A percentile compares a stretch with the other conserved stretches of the same genome.
Evolutionary conservation across 2,797 vertebrate species (phyloP).

Genomic region (Staurois parvus): DNA sequence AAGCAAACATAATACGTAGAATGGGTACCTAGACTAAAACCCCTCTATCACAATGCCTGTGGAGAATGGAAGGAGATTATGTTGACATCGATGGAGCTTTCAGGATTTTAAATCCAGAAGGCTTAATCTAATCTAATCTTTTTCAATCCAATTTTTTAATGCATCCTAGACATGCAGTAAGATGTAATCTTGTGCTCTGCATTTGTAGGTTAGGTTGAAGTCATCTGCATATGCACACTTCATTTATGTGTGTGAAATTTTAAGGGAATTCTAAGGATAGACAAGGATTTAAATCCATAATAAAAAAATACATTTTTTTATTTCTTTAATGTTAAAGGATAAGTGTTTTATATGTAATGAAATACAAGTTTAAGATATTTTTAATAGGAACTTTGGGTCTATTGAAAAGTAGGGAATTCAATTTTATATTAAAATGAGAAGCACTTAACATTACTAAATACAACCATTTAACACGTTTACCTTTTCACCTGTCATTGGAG

Average conservation of each 20-base stretch:
- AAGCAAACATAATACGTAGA: conserved; percentile 47
- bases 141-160: conserved; percentile 99
- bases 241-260: conserved; percentile 61
- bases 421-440: too few species aligned
- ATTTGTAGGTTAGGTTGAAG: conserved; percentile 88
- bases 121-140: conserved; percentile 98
- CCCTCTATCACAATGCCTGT: conserved; percentile 82
- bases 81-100: conserved; percentile 93
- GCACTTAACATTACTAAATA: too few species aligned
- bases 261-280: conserved; percentile 25
- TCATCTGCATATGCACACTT: conserved; percentile 84
- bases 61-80: conserved; percentile 92
- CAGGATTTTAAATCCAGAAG: conserved; percentile 92
- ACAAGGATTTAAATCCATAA: not conserved
- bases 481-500: too few species aligned
- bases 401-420: too few species aligned
- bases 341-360: too few species aligned
- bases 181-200: conserved; percentile 89
- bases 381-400: too few species aligned
- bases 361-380: too few species aligned
- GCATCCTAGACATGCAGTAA: conserved; percentile 90
- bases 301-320: too few species aligned
- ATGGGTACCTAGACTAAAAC: conserved; percentile 57
- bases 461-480: too few species aligned
- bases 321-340: too few species aligned